Evolutionary conservation across 2,113 vertebrate genomes (phyloP), one percentile per base, ranked within the genome.

Genomic region (Mirounga angustirostris): DNA sequence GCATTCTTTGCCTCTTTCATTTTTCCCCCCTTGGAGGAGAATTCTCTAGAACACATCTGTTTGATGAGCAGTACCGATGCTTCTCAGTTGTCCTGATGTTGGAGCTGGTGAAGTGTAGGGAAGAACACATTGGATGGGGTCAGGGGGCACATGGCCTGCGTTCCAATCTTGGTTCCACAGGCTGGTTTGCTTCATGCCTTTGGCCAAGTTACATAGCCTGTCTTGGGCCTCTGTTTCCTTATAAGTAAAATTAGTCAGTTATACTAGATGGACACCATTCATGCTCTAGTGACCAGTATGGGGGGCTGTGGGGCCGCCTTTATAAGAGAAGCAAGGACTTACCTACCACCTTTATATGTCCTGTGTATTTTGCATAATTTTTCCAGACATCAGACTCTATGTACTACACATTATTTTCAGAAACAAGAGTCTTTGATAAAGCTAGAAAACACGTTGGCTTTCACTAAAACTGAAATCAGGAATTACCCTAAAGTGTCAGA

Each of bases 391-490:
- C 78, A 78, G 92, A 16, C 56, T 96, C 28, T 96, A 30, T 89
- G 43, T 65, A 58, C 67, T 92, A 12, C 85, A 43, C 87, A 61
- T 95, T 96, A 71, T 97, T 98, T 98, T 98, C 69, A 97, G 85
- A 78, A 95, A 22, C 21, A 93, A 84, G 65, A 97, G 50, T 46
- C 30, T 50, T 80, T 76, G 33, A 46, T 92, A 94, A 97, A 97
- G 89, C 19, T 65, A 71, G 84, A 97, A 96, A 98, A 94, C 50
- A 93, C 24, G 18, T 86, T 87, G 54, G 74, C 67, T 43, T 91
- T 96, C 90, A 59, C 40, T 94, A 59, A 69, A 89, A 89, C 28
- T 85, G 79, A 95, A 89, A 80, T 56, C n/a, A 89, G 15, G 71
- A 95, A 3, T 30, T 46, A 4, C 95, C 16, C 84, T 76, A 80